Conservation (phyloP, 1,140 invertebrate species). For the Mactra quadrangularis region DNA sequence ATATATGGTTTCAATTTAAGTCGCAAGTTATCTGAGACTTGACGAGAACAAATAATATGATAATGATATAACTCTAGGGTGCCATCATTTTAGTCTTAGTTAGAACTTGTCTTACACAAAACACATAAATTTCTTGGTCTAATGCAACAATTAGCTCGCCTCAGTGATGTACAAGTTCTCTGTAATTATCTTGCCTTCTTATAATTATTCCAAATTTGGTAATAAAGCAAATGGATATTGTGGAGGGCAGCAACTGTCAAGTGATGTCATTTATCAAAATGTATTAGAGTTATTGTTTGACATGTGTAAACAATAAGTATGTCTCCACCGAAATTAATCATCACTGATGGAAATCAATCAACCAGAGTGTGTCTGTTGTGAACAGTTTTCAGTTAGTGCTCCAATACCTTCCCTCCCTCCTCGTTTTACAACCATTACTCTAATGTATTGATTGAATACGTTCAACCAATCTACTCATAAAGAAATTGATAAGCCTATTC, state of each 20-base stretch:
- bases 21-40: no score
- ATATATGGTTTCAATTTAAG: no score
- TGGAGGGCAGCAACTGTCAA: slow-evolving; percentile 49
- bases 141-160: slow-evolving; percentile 1
- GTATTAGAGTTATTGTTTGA: slow-evolving; percentile 56
- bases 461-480: slow-evolving; percentile 11
- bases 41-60: no score
- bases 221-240: slow-evolving; percentile 62
- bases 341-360: slow-evolving; percentile 50
- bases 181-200: background rate
- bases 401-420: background rate
- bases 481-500: background rate
- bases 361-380: slow-evolving; percentile 30
- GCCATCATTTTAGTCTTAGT: no score
- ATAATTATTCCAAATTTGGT: slow-evolving; percentile 54
- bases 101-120: no score
- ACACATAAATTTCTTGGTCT: slow-evolving; percentile 18
- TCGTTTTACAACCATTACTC: slow-evolving; percentile 2
- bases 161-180: background rate
- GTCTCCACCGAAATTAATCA: slow-evolving; percentile 56
- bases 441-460: slow-evolving; percentile 57
- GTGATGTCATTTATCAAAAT: slow-evolving; percentile 62
- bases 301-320: slow-evolving; percentile 61
- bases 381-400: background rate
- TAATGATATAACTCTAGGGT: no score